These are phyloP conservation scores for Palythoa heliodiscus DNA, from an alignment of 92 coral and sea anemone species.

Conservation along the genomic window DNA sequence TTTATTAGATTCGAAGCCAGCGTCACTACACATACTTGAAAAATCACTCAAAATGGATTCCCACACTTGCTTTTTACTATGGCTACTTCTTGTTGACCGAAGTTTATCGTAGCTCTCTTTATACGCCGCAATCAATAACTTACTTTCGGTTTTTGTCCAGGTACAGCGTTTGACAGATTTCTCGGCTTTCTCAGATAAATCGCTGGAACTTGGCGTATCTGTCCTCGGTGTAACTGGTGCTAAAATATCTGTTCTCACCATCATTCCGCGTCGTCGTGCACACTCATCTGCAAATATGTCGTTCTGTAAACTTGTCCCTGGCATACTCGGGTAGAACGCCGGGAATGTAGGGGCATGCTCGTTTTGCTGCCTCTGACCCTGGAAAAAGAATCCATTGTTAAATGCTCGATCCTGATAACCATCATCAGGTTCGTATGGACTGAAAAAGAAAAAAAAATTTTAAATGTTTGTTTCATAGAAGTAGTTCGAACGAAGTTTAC, in stretches of 20 bases:
- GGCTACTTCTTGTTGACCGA: constrained; percentile 52
- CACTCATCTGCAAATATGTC: no score
- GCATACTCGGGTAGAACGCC: constrained; percentile 3
- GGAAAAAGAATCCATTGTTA: background rate
- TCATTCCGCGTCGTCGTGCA: no score
- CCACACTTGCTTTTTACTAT: constrained; percentile 53
- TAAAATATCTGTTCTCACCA: no score
- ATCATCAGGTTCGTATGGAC: background rate
- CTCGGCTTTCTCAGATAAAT: no score
- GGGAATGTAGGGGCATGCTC: background rate
- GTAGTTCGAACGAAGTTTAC: background rate
- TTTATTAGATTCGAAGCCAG: constrained; percentile 39
- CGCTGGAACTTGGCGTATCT: no score
- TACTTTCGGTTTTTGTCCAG: no score
- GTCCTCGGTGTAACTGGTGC: no score
- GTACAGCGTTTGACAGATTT: no score
- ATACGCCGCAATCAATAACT: no score
- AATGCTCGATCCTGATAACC: constrained; percentile 5
- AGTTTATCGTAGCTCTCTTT: constrained; percentile 37
- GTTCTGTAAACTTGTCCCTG: background rate
- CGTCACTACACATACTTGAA: constrained; percentile 36
- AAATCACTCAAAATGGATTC: constrained; percentile 48
- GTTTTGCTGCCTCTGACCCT: constrained; percentile 9
- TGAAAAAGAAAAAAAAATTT: background rate
- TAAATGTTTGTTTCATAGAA: background rate